Conservation (phyloP, 1,140 invertebrate genomes). For the Lysiphlebus fabarum region DNA sequence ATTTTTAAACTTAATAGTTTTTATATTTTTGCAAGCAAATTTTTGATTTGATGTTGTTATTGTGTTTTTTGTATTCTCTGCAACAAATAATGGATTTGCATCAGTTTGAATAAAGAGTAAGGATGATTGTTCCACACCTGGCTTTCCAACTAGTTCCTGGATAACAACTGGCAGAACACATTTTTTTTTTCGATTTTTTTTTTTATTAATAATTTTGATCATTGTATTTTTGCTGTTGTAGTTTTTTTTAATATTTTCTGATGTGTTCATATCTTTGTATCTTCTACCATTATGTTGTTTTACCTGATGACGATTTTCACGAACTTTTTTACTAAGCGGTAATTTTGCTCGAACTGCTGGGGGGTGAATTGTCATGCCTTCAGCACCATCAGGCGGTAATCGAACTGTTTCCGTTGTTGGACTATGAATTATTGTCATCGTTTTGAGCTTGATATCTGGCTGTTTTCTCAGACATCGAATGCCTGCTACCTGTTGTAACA, state of each 20-base stretch:
- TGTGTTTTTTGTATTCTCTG: conserved; percentile 37
- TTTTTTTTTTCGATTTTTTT: conserved; percentile 48
- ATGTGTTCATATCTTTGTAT: conserved; percentile 18
- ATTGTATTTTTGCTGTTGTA: background rate
- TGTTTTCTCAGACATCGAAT: conserved; percentile 74
- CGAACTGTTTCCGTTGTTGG: conserved; percentile 80
- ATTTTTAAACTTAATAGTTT: conserved; percentile 55
- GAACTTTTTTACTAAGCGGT: conserved; percentile 58
- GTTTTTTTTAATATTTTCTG: background rate
- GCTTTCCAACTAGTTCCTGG: conserved; percentile 34
- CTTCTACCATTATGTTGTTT: conserved; percentile 42
- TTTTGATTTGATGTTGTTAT: conserved; percentile 17
- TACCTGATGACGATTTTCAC: conserved; percentile 53
- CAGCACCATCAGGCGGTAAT: conserved; percentile 69
- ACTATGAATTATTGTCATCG: conserved; percentile 81
- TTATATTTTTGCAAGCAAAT: conserved; percentile 23
- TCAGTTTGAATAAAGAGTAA: background rate
- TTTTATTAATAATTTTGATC: conserved; percentile 20
- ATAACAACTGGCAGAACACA: conserved; percentile 31
- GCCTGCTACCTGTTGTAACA: conserved; percentile 65
- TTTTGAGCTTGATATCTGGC: conserved; percentile 74
- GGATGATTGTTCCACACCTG: conserved; percentile 27
- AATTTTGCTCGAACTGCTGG: conserved; percentile 59
- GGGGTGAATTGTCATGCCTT: conserved; percentile 62
- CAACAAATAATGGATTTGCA: too few relatives aligned